Evolutionary conservation across 1,140 invertebrate species (phyloP).

Genomic region (Bombus picipes): DNA sequence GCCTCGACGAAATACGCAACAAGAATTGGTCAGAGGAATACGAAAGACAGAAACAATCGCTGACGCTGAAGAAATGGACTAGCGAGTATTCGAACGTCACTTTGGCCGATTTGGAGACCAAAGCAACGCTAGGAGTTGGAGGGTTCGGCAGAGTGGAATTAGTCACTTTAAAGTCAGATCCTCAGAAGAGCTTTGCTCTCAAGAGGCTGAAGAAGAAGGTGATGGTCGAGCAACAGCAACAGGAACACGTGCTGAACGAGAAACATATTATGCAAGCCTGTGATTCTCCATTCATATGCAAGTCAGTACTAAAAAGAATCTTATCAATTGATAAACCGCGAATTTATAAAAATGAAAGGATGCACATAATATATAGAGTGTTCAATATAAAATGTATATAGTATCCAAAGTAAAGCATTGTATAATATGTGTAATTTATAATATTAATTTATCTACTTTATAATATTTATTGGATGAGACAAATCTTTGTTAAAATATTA

Average conservation of each 20-base stretch:
- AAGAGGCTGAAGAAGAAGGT: slow-evolving; percentile 97
- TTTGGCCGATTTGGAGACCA: slow-evolving; percentile 90
- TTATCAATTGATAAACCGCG: background rate
- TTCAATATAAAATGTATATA: too few relatives aligned
- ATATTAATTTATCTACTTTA: background rate
- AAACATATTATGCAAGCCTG: slow-evolving; percentile 94
- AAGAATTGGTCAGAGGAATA: slow-evolving; percentile 79
- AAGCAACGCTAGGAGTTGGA: slow-evolving; percentile 94
- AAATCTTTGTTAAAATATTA: background rate
- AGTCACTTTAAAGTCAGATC: slow-evolving; percentile 84
- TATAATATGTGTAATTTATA: background rate
- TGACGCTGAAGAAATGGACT: slow-evolving; percentile 74
- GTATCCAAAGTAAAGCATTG: too few relatives aligned
- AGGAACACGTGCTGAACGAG: slow-evolving; percentile 96
- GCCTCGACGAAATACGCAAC: slow-evolving; percentile 78
- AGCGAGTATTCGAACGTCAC: slow-evolving; percentile 86
- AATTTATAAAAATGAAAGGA: too few relatives aligned
- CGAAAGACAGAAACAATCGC: slow-evolving; percentile 76
- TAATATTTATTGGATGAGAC: background rate
- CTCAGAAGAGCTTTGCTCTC: slow-evolving; percentile 90
- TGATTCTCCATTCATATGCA: slow-evolving; percentile 91
- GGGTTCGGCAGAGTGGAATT: slow-evolving; percentile 96
- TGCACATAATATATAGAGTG: too few relatives aligned
- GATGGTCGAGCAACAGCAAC: slow-evolving; percentile 96
- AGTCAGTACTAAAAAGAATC: slow-evolving; percentile 80